Base-by-base conservation (phyloP, 64 coral and sea anemone genomes). In the Orbicella faveolata region DNA sequence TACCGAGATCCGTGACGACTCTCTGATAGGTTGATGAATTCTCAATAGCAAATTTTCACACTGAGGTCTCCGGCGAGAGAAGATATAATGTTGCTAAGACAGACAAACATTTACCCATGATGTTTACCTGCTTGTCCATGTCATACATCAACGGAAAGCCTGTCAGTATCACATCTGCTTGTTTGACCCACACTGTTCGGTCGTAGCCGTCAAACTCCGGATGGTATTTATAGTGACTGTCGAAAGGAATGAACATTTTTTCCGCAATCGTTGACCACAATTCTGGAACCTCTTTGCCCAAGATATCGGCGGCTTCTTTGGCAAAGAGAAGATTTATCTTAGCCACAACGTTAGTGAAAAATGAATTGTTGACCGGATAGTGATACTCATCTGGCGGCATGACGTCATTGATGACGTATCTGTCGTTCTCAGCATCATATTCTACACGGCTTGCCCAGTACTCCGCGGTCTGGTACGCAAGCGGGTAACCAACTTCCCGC, bases 331-430 rank as follows among this genome's bases (percentile, higher is more conserved):
- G n/a, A 81, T 97, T 97, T 68, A 93, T 89, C 76, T 97, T 97
- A 33, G 95, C 95, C 34, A 97, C 92, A 9, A 97, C 92, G 55
- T 97, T 97, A 13, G 95, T 97, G n/a, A 94, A 97, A 1, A 97
- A 75, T 12, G 88, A 94, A 34, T 97, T 97, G 61, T 97, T 89
- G 61, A 97, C 95, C 36, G 92, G 95, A 44, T 94, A 97, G 59
- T 97, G 95, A 65, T 94, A 97, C 83, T 97, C 95, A 36, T 97
- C 95, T 6, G 95, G 95, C 3, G 95, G 92, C 95, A 97, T 97
- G 23, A 94, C 95, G 89, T 90, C 76, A 35, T 94, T 87, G 34
- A 97, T 97, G 72, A 94, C 77, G 66, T 94, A 97, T 36, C 75
- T 67, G 1, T 64, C 72, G 0, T 87, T 75, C 30, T 76, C 48